Evolutionary conservation across 2,797 vertebrate species (phyloP), one percentile per base, ranked within the genome.

Genomic region (Tokudaia muenninki): DNA sequence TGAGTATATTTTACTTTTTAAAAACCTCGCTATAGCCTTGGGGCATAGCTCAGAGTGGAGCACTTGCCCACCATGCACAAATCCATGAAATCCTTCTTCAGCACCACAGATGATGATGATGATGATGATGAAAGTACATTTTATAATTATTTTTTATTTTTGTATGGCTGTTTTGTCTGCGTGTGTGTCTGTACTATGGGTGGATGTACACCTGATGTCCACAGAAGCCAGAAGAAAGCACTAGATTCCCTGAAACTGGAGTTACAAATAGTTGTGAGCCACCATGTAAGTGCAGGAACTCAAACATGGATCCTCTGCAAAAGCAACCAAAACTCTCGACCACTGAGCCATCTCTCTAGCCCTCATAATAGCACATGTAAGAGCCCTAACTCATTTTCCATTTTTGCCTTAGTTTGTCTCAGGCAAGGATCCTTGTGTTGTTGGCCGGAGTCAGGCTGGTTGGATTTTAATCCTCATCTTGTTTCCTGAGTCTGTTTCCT

Each of bases 401-500:
- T 34, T 4, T 67, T 92, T 88, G 91, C 70, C 65, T 89, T 65
- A 34, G 63, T 87, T 75, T 70, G 6, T 65, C 19, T 3, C 41
- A 93, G 84, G n/a, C n/a, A 16, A 0, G 9, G 67, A 41, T 89
- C 83, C 57, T 90, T 70, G 67, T n/a, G 37, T 83, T 41, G 37
- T 82, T 89, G 87, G 6, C 81, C 89, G 10, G 34, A 78, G 59
- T 82, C 55, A 61, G 31, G 21, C 52, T 90, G 19, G 72, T 81
- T 70, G 82, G 22, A 17, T 89, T 87, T 67, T 52, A 84, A 67
- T 92, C 41, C 83, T 75, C 11, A 70, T 37, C 63, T 77, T 41
- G 67, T 95, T 83, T 55, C 70, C 52, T 70, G 37, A 77, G 74
- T 79, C 57, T 83, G 26, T 50, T 91, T 93, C 74, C 61, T 91